Evolutionary conservation across 2,113 vertebrate species (phyloP), one percentile per base, ranked within the genome.

Genomic region (Triplophysa dalaica): DNA sequence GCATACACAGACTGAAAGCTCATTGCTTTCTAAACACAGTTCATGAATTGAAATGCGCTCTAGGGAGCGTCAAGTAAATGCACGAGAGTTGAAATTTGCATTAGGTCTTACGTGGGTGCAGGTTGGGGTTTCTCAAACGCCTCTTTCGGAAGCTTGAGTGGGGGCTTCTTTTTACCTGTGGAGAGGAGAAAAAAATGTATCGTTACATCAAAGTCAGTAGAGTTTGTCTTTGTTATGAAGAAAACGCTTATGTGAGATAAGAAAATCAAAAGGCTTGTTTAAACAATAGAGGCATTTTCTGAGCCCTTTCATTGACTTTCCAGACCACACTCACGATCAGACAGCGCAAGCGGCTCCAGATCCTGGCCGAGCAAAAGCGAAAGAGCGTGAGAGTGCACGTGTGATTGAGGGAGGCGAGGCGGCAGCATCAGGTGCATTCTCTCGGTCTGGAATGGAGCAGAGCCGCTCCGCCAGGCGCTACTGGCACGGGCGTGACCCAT

Each of bases 51-150:
- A 33, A 64, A 38, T 10, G 12, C 7, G 48, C 52, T n/a, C 19
- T 10, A 19, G n/a, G 54, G n/a, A 58, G 5, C 22, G 19, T 56
- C 24, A 22, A 54, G n/a, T 45, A 16, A 26, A 16, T n/a, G 21
- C 1, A 2, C 8, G 38, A 62, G 17, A 21, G 8, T 5, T 62
- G 9, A 41, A 64, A 56, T 38, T 2, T 19, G 33, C n/a, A 26
- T n/a, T 41, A 38, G 67, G 24, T 82, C 96, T 95, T 93, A 99
- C 97, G 92, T 93, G 58, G 96, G 92, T 77, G 94, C 93, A 26
- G 95, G 92, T 86, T 95, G 87, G 45, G 95, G 92, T 76, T 97
- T 95, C 84, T 96, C 95, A 87, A 98, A 98, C 13, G 92, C 96
- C 90, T 96, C 95, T 86, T 94, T 96, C 24, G 95, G 89, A 74